Evolutionary conservation across 2,797 vertebrate genomes (phyloP).

Genomic region (Halcyon chelicuti): DNA sequence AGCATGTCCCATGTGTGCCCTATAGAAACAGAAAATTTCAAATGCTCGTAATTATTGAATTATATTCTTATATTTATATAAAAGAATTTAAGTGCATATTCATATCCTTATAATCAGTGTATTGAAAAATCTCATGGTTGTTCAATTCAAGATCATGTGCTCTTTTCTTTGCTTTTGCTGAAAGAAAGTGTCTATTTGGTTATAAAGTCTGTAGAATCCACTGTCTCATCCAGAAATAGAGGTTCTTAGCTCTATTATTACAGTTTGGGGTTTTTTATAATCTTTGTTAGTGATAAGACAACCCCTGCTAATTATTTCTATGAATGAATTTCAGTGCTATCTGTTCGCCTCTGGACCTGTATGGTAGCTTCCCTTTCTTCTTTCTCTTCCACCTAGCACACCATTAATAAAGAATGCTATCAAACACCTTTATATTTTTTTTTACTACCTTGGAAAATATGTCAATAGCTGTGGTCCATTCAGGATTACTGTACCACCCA

Average conservation of each 20-base stretch:
- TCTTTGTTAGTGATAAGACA: background rate
- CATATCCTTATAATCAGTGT: background rate
- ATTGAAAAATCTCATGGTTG: background rate
- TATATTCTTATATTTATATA: background rate
- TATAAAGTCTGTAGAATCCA: background rate
- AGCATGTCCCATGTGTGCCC: background rate
- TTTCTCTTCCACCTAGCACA: background rate
- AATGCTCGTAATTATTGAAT: background rate
- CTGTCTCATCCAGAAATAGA: background rate
- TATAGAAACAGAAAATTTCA: background rate
- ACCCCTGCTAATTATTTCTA: background rate
- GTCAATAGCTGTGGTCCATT: background rate
- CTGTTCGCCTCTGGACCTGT: background rate
- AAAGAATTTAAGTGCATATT: background rate
- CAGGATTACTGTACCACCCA: background rate
- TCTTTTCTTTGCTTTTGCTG: background rate
- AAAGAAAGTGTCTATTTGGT: background rate
- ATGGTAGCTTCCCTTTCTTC: background rate
- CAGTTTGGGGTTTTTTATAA: accelerated
- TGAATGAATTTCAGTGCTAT: background rate
- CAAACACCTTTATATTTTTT: background rate
- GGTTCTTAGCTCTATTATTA: background rate
- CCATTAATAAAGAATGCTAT: background rate
- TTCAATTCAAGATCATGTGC: background rate
- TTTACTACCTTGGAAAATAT: background rate